These are phyloP conservation scores for Melanargia galathea DNA, from an alignment of 2,888 invertebrate genomes.

Conservation along the genomic window DNA sequence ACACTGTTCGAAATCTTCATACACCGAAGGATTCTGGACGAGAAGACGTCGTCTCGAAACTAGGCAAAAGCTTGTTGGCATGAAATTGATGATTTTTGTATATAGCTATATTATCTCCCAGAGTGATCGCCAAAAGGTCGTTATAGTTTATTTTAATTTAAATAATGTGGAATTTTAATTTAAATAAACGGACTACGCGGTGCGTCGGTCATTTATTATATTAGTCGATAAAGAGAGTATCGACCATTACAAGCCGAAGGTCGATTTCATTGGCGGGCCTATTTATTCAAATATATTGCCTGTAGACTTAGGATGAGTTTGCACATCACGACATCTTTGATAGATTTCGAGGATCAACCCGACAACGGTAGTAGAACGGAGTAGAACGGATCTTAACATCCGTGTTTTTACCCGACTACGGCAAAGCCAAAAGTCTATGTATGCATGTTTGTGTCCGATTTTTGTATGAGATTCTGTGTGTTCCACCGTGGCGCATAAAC, in stretches of 20 bases:
- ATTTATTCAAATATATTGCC: slow-evolving; percentile 59
- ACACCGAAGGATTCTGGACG: too few relatives aligned
- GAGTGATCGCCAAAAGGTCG: not conserved
- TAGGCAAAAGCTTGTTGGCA: too few relatives aligned
- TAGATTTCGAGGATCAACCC: not conserved
- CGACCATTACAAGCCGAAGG: slow-evolving; percentile 49
- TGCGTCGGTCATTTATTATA: slow-evolving; percentile 35
- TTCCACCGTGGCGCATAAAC: too few relatives aligned
- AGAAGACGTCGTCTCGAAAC: too few relatives aligned
- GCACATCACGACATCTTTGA: not conserved
- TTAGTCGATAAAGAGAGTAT: slow-evolving; percentile 33
- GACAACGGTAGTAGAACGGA: not conserved
- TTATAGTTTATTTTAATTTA: slow-evolving; percentile 7
- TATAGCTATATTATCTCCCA: too few relatives aligned
- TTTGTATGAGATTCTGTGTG: too few relatives aligned
- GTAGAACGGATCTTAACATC: too few relatives aligned
- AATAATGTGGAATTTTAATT: slow-evolving; percentile 3
- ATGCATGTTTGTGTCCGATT: too few relatives aligned
- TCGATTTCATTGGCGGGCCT: slow-evolving; percentile 71
- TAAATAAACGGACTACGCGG: not conserved
- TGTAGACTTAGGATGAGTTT: not conserved
- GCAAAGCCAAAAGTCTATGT: too few relatives aligned
- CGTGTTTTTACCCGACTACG: too few relatives aligned
- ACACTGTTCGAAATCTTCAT: too few relatives aligned
- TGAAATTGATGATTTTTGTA: too few relatives aligned